Base-by-base conservation (phyloP, 1,140 invertebrate genomes). In the Calycopis cecrops region DNA sequence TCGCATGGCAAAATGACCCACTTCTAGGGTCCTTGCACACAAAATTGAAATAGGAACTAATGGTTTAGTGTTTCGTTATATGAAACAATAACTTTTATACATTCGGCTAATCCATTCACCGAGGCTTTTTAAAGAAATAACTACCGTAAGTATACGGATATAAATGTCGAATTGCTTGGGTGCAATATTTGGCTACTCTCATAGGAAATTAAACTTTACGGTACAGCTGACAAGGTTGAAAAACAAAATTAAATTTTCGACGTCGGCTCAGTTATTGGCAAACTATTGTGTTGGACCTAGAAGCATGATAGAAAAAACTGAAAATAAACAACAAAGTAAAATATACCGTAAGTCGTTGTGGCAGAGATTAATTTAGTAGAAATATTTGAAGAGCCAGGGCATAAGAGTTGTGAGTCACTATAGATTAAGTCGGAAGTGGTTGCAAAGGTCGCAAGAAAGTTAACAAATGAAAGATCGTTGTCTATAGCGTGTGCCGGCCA, bases 31-130 rank as follows among this genome's bases (percentile, higher is more conserved):
- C 48, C 48, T 50, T 50, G 48, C 48, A 11, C 48, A 34, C n/a
- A 33, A 50, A 50, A 50, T 50, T 50, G 33, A 28, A 50, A 50
- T 50, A 50, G 48, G 48, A 50, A 50, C 48, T 50, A 33, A 14
- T 50, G n/a, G 12, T 35, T 35, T 16, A 42, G 11, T 14, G 12
- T 42, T 42, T 42, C 40, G 14, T 17, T 16, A 16, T 14, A 50
- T 33, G 21, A 14, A 40, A 53, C 38, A 44, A 44, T 53, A 52
- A 35, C 50, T 10, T n/a, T 28, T 28, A 33, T 18, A 50, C 48
- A 50, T 50, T 33, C 34, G 48, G 21, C 28, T 35, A 50, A 35
- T 44, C 40, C 40, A 44, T 44, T 44, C 40, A 44, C 40, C 17
- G 4, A 16, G 14, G 1, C 4, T 3, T 8, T 35, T 12, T 14